Evolutionary conservation across 2,797 vertebrate genomes (phyloP).

Genomic region (Scolopax bukidnonensis): DNA sequence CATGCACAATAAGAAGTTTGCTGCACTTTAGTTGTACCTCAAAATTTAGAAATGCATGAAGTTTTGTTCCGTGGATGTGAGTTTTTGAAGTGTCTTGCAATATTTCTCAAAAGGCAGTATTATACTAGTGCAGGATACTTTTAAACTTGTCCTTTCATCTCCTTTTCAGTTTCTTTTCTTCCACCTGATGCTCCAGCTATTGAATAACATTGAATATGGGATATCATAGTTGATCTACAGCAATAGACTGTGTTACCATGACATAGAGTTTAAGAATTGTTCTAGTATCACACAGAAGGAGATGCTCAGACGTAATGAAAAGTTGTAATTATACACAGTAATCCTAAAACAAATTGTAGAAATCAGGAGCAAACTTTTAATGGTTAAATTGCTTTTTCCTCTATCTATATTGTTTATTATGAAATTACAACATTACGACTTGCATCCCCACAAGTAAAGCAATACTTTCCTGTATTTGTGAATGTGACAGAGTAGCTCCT

Average conservation of each 20-base stretch:
- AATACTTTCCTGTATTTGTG: background rate
- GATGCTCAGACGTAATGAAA: background rate
- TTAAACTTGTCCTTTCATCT: background rate
- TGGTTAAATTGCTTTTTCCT: background rate
- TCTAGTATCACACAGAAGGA: background rate
- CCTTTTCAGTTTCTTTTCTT: background rate
- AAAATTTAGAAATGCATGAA: background rate
- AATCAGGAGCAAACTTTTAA: background rate
- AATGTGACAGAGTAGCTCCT: background rate
- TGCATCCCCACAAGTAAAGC: background rate
- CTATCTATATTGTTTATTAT: background rate
- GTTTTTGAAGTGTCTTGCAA: background rate
- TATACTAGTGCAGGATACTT: background rate
- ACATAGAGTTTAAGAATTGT: background rate
- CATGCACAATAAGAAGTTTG: background rate
- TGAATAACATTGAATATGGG: background rate
- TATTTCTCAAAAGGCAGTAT: background rate
- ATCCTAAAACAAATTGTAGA: background rate
- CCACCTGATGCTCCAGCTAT: background rate
- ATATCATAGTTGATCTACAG: background rate
- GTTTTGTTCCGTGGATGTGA: background rate
- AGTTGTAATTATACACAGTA: background rate
- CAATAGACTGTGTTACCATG: background rate
- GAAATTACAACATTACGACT: background rate
- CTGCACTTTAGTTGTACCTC: background rate